Percentiles rank a stretch among this genome's conserved stretches.
phyloP scores from a whole-genome alignment of 2,888 invertebrate genomes.

The Cheilosia grossa region DNA sequence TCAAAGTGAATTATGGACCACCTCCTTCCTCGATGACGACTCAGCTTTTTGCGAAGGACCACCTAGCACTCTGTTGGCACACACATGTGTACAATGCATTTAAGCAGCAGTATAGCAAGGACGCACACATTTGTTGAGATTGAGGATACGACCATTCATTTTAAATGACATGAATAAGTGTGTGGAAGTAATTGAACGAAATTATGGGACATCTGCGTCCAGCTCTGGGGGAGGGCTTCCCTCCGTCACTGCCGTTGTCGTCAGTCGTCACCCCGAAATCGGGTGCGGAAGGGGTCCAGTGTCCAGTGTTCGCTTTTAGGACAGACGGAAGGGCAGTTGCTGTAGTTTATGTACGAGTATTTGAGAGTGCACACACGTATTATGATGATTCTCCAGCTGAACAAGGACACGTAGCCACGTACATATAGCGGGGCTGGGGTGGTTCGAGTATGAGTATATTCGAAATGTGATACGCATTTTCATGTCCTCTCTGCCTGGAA shows the following conservation, averaged over 20 bases:
- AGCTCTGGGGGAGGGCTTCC: slow-evolving; percentile 10
- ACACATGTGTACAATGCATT: slow-evolving; percentile 39
- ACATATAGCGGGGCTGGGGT: not conserved
- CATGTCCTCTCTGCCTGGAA: slow-evolving; percentile 65
- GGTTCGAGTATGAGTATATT: slow-evolving; percentile 8
- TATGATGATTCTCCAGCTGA: slow-evolving; percentile 42
- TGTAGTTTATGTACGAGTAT: slow-evolving; percentile 54
- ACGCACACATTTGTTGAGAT: slow-evolving; percentile 66
- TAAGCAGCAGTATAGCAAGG: slow-evolving; percentile 33
- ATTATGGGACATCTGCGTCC: slow-evolving; percentile 73
- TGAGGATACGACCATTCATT: slow-evolving; percentile 70
- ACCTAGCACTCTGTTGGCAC: slow-evolving; percentile 1
- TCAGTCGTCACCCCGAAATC: slow-evolving; percentile 16
- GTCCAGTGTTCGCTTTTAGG: slow-evolving; percentile 32
- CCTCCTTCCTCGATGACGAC: slow-evolving; percentile 20
- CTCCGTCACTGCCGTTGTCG: slow-evolving; percentile 25
- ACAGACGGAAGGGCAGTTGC: slow-evolving; percentile 13
- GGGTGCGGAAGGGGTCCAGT: slow-evolving; percentile 6
- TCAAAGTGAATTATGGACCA: slow-evolving; percentile 33
- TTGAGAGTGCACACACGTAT: slow-evolving; percentile 56
- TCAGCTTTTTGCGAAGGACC: slow-evolving; percentile 6
- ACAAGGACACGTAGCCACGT: slow-evolving; percentile 31
- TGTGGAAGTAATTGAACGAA: slow-evolving; percentile 73
- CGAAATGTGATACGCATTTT: slow-evolving; percentile 73
- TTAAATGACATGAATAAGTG: slow-evolving; percentile 73